phyloP scores from a whole-genome alignment of 2,888 invertebrate genomes.

The Clivina fossor region DNA sequence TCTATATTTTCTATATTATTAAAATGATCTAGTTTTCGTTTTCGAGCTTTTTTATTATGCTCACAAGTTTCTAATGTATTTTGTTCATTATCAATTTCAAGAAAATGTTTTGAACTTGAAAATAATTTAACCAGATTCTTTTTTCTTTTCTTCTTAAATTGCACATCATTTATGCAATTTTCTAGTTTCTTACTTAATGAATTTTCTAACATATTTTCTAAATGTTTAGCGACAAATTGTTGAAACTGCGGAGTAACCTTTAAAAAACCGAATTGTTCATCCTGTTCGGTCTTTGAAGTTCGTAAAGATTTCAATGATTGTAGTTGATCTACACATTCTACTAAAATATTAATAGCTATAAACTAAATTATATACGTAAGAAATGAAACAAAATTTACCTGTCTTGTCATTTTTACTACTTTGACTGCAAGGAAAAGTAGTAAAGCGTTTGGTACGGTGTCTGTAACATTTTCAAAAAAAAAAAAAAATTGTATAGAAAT shows the following conservation, averaged over 20 bases:
- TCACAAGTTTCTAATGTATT: slow-evolving; percentile 49
- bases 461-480: no score
- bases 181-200: slow-evolving; percentile 47
- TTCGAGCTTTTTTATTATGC: slow-evolving; percentile 45
- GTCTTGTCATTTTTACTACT: no score
- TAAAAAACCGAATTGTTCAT: slow-evolving; percentile 59
- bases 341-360: no score
- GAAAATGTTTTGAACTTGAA: slow-evolving; percentile 53
- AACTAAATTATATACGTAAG: no score
- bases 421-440: no score
- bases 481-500: no score
- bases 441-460: no score
- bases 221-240: slow-evolving; percentile 56
- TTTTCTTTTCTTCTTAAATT: slow-evolving; percentile 36
- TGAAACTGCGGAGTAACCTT: slow-evolving; percentile 58
- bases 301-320: slow-evolving; percentile 44
- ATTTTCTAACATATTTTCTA: slow-evolving; percentile 55
- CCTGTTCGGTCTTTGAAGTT: slow-evolving; percentile 47
- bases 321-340: no score
- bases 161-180: slow-evolving; percentile 12
- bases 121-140: slow-evolving; percentile 58
- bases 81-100: no score
- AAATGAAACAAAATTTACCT: no score
- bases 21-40: slow-evolving; percentile 41
- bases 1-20: slow-evolving; percentile 24